A percentile compares a stretch with the other conserved stretches of the same genome.
Conservation (phyloP, 2,888 invertebrate genomes). For the Trissoscelio sp. region DNA sequence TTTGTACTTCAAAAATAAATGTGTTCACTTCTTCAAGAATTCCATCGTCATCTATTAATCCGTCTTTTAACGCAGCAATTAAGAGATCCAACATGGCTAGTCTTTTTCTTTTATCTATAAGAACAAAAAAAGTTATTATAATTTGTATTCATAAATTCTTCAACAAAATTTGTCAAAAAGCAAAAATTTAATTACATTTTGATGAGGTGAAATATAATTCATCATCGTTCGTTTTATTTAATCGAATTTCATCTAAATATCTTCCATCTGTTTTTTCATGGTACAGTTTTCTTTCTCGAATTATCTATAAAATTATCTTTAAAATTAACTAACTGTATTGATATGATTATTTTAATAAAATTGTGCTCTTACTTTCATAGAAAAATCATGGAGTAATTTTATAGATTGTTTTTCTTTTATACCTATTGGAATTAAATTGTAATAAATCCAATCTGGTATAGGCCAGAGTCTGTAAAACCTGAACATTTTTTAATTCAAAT, state of each 20-base stretch:
- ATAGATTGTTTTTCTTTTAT: too few relatives aligned
- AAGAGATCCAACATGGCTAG: slow-evolving; percentile 71
- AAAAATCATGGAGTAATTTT: too few relatives aligned
- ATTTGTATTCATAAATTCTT: too few relatives aligned
- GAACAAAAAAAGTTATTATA: neutral
- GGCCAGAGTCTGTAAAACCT: too few relatives aligned
- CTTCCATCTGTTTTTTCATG: slow-evolving; percentile 22
- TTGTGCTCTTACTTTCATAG: too few relatives aligned
- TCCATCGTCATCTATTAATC: slow-evolving; percentile 66
- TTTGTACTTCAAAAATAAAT: slow-evolving; percentile 71
- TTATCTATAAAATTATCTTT: slow-evolving; percentile 30
- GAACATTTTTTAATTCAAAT: too few relatives aligned
- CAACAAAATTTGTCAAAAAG: too few relatives aligned
- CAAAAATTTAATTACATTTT: neutral
- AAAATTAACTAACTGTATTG: too few relatives aligned
- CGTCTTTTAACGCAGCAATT: slow-evolving; percentile 63
- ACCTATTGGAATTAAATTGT: too few relatives aligned
- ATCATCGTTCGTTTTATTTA: neutral
- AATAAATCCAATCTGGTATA: too few relatives aligned
- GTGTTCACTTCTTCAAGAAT: slow-evolving; percentile 72
- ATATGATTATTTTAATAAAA: too few relatives aligned
- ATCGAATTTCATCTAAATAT: slow-evolving; percentile 1
- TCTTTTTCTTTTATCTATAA: slow-evolving; percentile 51
- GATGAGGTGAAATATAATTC: slow-evolving; percentile 3
- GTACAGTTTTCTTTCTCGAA: slow-evolving; percentile 40